Base-by-base conservation (phyloP, 2,113 vertebrate species). In the Poecile atricapillus region DNA sequence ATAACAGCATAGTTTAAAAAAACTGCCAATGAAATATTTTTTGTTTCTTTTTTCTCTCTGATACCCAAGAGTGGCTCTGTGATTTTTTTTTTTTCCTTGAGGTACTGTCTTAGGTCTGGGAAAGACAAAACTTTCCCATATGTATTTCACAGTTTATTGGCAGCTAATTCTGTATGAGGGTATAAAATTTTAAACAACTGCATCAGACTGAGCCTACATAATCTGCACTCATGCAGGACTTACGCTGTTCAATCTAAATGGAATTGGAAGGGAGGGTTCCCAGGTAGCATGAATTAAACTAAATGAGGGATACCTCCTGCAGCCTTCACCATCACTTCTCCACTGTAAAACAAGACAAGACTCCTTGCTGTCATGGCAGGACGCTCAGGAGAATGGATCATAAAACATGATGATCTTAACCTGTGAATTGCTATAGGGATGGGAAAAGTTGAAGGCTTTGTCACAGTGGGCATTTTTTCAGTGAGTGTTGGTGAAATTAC, bases 261-360 rank as follows among this genome's bases (percentile, higher is more conserved):
- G 76, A 95, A 95, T 65, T 88, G 75, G 56, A 93, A 93, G 76
- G 77, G 84, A 83, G 83, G 77, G 77, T 70, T 94, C 69, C 20
- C 80, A 86, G 82, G 75, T 83, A 90, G 17, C 28, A 86, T 50
- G 75, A 82, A 94, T 93, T 90, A 92, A 93, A 87, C 58, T 76
- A 93, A 91, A 90, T 62, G 70, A 93, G 59, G 47, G 55, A 82
- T 71, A 85, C 63, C 22, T 93, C 63, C 78, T n/a, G 46, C 88
- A 94, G 87, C 28, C n/a, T 82, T 85, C 91, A 58, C 63, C 70
- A 93, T 83, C 46, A 44, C 78, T 71, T 83, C 28, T 62, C 24
- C 30, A 56, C 53, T 50, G 83, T 77, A 83, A 92, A 88, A 90
- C 46, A 79, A 94, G 90, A 85, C 58, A 93, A 65, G 71, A n/a